These are phyloP conservation scores for Centropus bengalensis DNA, from an alignment of 2,113 vertebrate species.

Conservation along the genomic window DNA sequence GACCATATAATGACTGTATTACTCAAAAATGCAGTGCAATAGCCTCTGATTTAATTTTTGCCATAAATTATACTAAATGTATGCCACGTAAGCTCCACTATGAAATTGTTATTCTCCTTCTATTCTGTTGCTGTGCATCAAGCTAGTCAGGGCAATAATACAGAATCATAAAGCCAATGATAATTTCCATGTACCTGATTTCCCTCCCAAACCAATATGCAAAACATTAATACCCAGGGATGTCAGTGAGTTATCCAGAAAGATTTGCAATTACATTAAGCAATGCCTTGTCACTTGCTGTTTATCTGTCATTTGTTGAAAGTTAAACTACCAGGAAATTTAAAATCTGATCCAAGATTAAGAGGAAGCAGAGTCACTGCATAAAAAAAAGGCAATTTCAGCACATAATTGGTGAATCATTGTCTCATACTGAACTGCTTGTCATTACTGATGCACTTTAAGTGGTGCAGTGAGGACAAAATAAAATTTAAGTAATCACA, in stretches of 20 bases:
- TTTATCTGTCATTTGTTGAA: not conserved
- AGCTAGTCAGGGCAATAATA: not conserved
- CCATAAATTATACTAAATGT: not conserved
- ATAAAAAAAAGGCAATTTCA: not conserved
- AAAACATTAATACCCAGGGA: not conserved
- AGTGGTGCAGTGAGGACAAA: not conserved
- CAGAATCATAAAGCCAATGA: not conserved
- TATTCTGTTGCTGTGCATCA: not conserved
- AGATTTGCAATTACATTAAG: not conserved
- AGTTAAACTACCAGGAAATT: not conserved
- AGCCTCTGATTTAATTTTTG: not conserved
- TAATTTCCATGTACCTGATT: not conserved
- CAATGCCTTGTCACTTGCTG: not conserved
- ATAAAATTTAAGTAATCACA: not conserved
- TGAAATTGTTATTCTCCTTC: not conserved
- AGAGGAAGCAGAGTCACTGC: not conserved
- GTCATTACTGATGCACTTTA: not conserved
- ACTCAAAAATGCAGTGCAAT: not conserved
- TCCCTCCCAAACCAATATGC: not conserved
- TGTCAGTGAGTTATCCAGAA: not conserved
- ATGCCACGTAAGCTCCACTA: fast-evolving
- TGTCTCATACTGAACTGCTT: not conserved
- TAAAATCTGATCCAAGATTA: not conserved
- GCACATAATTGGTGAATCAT: not conserved
- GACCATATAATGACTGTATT: not conserved